Conservation (phyloP, 2,113 vertebrate species). For the Melanocharis versteri region DNA sequence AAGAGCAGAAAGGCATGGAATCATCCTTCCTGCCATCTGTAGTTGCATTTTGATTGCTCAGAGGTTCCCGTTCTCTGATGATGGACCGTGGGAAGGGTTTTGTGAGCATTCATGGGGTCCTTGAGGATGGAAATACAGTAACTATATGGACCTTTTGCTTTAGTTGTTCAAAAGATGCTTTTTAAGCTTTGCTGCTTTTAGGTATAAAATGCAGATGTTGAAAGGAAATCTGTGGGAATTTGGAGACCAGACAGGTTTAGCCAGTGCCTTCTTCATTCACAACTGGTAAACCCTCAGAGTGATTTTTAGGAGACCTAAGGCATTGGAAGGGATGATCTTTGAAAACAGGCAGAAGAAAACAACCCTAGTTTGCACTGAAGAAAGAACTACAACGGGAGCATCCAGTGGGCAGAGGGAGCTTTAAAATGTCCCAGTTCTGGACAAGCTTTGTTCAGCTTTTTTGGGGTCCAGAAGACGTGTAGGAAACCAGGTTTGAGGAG, state of each 20-base stretch:
- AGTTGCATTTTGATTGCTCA: not conserved
- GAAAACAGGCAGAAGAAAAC: not conserved
- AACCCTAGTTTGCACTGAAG: not conserved
- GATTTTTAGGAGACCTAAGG: not conserved
- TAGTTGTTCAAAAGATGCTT: not conserved
- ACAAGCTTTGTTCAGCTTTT: not conserved
- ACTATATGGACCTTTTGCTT: not conserved
- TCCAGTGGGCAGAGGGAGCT: not conserved
- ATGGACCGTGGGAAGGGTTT: accelerated
- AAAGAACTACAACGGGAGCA: not conserved
- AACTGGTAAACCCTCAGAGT: not conserved
- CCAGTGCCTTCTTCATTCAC: not conserved
- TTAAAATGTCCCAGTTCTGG: not conserved
- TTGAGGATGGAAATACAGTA: not conserved
- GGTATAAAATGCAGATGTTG: not conserved
- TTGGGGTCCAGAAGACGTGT: not conserved
- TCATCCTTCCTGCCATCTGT: not conserved
- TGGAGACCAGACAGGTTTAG: not conserved
- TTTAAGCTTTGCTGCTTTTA: not conserved
- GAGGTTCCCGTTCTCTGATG: not conserved
- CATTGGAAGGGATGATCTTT: not conserved
- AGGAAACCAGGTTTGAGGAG: not conserved
- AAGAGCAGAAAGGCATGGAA: not conserved
- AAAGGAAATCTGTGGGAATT: not conserved
- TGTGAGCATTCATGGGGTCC: accelerated